A percentile compares a stretch with the other conserved stretches of the same genome.
Conservation (phyloP, 1,140 invertebrate species). For the Brevipalpus yothersi region DNA sequence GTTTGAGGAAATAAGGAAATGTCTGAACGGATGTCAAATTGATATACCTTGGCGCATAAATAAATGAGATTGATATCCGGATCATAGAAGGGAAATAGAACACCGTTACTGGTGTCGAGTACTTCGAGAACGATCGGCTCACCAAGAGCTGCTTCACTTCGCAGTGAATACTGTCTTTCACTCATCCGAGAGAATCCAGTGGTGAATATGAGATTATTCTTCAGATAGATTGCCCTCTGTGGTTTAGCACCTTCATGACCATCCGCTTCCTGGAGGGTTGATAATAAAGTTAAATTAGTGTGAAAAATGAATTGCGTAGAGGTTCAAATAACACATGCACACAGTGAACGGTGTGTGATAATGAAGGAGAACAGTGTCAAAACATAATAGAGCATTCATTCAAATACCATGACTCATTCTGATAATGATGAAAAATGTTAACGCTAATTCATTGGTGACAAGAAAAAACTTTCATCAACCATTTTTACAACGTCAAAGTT, state of each 20-base stretch:
- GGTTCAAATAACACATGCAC: not conserved
- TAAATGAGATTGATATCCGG: constrained; percentile 87
- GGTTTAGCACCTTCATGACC: constrained; percentile 90
- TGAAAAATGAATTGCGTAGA: constrained; percentile 3
- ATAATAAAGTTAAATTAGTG: constrained; percentile 1
- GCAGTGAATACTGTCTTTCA: constrained; percentile 75
- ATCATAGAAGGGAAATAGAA: constrained; percentile 94
- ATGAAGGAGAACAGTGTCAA: not conserved
- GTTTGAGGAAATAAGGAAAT: no score
- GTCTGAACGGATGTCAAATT: no score
- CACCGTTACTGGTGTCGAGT: constrained; percentile 87
- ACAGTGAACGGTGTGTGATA: not conserved
- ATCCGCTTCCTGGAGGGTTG: constrained; percentile 44
- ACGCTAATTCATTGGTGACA: not conserved
- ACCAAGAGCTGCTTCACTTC: constrained; percentile 50
- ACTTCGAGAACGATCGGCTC: constrained; percentile 85
- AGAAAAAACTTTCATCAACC: no score
- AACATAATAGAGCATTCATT: not conserved
- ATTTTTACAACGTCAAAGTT: no score
- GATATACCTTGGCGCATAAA: constrained; percentile 62
- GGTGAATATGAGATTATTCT: constrained; percentile 70
- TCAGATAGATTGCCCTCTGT: constrained; percentile 66
- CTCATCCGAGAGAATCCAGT: constrained; percentile 93
- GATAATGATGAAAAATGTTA: no score
- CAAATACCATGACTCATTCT: no score